Evolutionary conservation across 1,140 invertebrate species (phyloP), one percentile per base, ranked within the genome.

Genomic region (Drosophila repleta): DNA sequence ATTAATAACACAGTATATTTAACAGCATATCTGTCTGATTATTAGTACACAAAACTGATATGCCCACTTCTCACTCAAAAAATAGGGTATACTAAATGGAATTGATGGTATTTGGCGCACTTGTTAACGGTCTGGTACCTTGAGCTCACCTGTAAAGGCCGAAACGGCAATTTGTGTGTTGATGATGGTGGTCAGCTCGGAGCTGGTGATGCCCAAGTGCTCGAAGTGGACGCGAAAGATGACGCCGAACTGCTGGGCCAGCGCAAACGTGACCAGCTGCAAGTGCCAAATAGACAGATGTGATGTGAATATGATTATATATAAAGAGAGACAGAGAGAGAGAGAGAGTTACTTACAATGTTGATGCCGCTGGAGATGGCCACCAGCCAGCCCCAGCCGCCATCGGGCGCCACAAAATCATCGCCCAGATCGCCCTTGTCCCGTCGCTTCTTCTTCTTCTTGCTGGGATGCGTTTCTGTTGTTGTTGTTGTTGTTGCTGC

Each of bases 171-270:
- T 93, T 89, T 95, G 94, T 83, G 94, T 93, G 81, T 95, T 95
- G 66, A 95, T 94, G 73, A 95, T 94, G 3, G 94, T 94, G 1
- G 94, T 94, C 21, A 93, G 93, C 91, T 95, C 88, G 3, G 94
- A 93, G 49, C 92, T 93, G 71, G 84, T 93, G 65, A 95, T 94
- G 29, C 93, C 93, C 15, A 95, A 73, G 1, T 91, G 71, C 0
- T 77, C 35, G 70, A 95, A 94, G 79, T 92, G 93, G 57, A 93
- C 93, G 15, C 93, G 93, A 81, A 95, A 95, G 13, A 95, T 90
- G 39, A 95, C 91, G 5, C 95, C 95, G 62, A 95, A 95, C 66
- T 94, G 94, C 79, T 95, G 94, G 2, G 95, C 91, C 69, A 95
- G 87, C 0, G 94, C 93, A 53, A 95, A 92, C 7, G 93, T 92